A percentile compares a stretch with the other conserved stretches of the same genome.
Conservation (phyloP, 2,888 invertebrate species). For the Tachina lurida region DNA sequence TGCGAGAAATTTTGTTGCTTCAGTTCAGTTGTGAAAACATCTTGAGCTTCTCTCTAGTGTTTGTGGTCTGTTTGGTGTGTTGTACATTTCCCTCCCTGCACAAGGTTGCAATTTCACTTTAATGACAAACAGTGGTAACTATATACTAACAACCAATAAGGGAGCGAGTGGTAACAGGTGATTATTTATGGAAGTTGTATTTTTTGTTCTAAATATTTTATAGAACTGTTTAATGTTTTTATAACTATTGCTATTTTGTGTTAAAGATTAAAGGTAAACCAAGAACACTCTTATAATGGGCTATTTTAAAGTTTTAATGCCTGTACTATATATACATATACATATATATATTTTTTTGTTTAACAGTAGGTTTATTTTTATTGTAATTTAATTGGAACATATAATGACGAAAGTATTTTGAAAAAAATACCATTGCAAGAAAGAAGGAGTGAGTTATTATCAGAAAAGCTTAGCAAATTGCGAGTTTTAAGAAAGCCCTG, state of each 20-base stretch:
- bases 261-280: neutral
- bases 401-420: too few species aligned
- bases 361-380: too few species aligned
- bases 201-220: neutral
- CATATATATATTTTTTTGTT: too few species aligned
- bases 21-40: constrained; percentile 48
- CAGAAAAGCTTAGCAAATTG: too few species aligned
- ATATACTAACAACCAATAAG: neutral
- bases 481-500: too few species aligned
- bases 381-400: too few species aligned
- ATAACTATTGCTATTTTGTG: neutral
- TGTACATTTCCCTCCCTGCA: neutral
- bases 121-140: constrained; percentile 44
- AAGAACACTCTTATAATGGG: neutral
- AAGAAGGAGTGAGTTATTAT: too few species aligned
- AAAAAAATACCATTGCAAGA: too few species aligned
- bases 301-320: neutral
- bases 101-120: constrained; percentile 27
- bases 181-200: neutral
- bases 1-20: constrained; percentile 36
- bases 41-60: constrained; percentile 50
- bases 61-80: constrained; percentile 46
- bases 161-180: neutral
- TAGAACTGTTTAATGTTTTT: neutral
- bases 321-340: too few species aligned